Percentiles rank a stretch among this genome's conserved stretches.
These are phyloP conservation scores for Cotesia typhae DNA, from an alignment of 1,140 invertebrate species.

Conservation along the genomic window DNA sequence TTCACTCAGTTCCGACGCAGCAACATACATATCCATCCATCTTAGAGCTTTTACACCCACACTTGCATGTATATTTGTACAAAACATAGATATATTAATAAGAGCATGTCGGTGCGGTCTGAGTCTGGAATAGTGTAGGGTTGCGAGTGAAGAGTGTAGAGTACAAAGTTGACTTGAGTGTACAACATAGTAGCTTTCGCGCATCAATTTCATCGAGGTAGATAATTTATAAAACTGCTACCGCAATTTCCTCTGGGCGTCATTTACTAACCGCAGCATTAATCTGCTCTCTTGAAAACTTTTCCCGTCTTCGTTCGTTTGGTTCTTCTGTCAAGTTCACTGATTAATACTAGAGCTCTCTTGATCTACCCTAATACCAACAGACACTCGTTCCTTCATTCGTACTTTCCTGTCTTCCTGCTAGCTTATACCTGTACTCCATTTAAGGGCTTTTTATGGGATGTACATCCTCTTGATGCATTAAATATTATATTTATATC, in stretches of 20 bases:
- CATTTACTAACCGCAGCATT: constrained; percentile 32
- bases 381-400: neutral
- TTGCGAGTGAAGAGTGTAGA: neutral
- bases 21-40: too few relatives aligned
- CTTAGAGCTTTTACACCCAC: too few relatives aligned
- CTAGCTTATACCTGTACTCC: too few relatives aligned
- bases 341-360: constrained; percentile 28
- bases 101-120: neutral
- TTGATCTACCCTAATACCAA: constrained; percentile 24
- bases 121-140: too few relatives aligned
- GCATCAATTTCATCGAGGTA: constrained; percentile 9
- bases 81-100: constrained; percentile 12
- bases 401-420: too few relatives aligned
- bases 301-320: constrained; percentile 14
- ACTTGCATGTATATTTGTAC: too few relatives aligned
- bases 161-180: constrained; percentile 22
- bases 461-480: too few relatives aligned
- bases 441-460: too few relatives aligned
- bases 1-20: constrained; percentile 8
- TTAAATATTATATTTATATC: too few relatives aligned
- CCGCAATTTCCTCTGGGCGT: constrained; percentile 28
- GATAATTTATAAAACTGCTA: constrained; percentile 27
- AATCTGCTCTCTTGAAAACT: constrained; percentile 30
- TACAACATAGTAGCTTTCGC: constrained; percentile 4
- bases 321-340: constrained; percentile 21